Conservation (phyloP, 2,888 invertebrate genomes). For the Euplexia lucipara region DNA sequence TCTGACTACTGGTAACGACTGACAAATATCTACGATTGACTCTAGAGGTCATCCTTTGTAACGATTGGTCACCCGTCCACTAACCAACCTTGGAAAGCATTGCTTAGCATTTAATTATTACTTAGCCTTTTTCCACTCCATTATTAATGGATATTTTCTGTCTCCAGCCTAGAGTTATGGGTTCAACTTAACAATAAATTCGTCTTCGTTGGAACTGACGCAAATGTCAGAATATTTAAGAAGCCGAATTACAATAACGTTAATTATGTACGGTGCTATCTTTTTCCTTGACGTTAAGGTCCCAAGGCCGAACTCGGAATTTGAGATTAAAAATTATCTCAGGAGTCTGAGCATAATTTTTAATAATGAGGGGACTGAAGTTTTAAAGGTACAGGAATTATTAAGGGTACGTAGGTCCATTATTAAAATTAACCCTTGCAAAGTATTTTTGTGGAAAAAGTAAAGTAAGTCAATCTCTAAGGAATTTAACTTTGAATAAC, state of each 20-base stretch:
- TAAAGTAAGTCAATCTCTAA: not conserved
- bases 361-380: constrained; percentile 8
- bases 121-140: no score
- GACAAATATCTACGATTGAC: no score
- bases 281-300: not conserved
- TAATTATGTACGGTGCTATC: no score
- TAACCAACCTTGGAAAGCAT: no score
- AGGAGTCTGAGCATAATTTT: not conserved
- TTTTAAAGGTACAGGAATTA: not conserved
- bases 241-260: not conserved
- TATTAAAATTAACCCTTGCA: constrained; percentile 22
- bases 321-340: constrained; percentile 20
- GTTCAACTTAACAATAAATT: no score
- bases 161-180: no score
- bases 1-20: no score
- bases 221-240: not conserved
- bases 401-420: constrained; percentile 4
- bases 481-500: no score
- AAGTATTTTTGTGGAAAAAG: constrained; percentile 7
- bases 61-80: no score
- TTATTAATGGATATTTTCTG: no score
- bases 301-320: not conserved
- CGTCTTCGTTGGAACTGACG: not conserved
- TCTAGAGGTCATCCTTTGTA: no score
- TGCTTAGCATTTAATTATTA: no score